Conservation (phyloP, 1,140 invertebrate species). For the Anastrepha ludens region DNA sequence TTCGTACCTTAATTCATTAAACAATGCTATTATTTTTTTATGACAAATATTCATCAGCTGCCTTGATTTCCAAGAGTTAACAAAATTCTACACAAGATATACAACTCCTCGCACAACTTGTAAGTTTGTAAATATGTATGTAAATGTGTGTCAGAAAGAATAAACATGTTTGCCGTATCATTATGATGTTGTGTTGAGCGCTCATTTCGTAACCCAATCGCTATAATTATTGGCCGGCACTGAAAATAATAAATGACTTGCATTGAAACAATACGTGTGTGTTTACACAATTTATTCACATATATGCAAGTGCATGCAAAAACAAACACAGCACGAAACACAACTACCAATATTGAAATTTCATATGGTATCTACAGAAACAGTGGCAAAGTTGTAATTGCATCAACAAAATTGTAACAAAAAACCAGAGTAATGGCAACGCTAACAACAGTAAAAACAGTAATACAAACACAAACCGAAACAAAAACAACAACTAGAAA, state of each 20-base stretch:
- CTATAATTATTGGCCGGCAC: conserved; percentile 4
- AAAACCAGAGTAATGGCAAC: not conserved
- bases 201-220: conserved; percentile 6
- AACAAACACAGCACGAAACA: not conserved
- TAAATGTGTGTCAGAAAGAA: no score
- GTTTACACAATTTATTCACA: conserved; percentile 10
- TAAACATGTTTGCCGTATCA: not conserved
- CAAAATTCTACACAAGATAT: no score
- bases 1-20: no score
- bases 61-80: no score
- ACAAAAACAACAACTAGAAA: not conserved
- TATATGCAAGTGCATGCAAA: not conserved
- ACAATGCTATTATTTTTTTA: no score
- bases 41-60: no score
- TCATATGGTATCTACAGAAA: not conserved
- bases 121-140: no score
- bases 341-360: not conserved
- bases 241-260: not conserved
- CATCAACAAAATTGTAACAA: conserved; percentile 34
- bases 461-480: not conserved
- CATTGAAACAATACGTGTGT: not conserved
- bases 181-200: not conserved
- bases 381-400: not conserved
- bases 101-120: no score
- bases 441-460: not conserved